phyloP scores from a whole-genome alignment of 2,113 vertebrate genomes.

The Ceuthmochares aereus region DNA sequence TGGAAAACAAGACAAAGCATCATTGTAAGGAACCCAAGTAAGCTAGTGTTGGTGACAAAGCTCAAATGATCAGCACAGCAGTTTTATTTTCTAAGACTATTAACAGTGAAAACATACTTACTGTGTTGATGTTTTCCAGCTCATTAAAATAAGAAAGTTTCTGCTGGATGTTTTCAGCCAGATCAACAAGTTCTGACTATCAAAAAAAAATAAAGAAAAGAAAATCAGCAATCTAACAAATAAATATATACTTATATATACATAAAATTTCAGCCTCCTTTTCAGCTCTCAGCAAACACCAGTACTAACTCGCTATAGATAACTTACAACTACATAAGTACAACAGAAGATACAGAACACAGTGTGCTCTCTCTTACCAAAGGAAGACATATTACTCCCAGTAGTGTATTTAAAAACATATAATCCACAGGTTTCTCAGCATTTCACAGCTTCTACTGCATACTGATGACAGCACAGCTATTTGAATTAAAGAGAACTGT shows the following conservation, averaged over 20 bases:
- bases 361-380: background rate
- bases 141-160: constrained; percentile 99
- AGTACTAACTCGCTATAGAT: background rate
- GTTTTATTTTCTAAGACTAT: background rate
- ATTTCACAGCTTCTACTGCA: background rate
- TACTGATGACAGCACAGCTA: background rate
- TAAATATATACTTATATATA: background rate
- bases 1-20: constrained; percentile 40
- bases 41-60: background rate
- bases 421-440: background rate
- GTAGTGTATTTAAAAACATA: background rate
- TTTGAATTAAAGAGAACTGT: background rate
- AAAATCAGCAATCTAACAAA: background rate
- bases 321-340: background rate
- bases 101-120: constrained; percentile 68
- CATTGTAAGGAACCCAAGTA: background rate
- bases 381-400: background rate
- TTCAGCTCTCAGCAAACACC: background rate
- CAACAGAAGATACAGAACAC: background rate
- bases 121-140: constrained; percentile 94
- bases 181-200: constrained; percentile 92
- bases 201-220: constrained; percentile 48
- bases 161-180: constrained; percentile 97
- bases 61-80: accelerated
- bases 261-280: background rate